Evolutionary conservation across 2,113 vertebrate species (phyloP).

Genomic region (Pangasianodon gigas): DNA sequence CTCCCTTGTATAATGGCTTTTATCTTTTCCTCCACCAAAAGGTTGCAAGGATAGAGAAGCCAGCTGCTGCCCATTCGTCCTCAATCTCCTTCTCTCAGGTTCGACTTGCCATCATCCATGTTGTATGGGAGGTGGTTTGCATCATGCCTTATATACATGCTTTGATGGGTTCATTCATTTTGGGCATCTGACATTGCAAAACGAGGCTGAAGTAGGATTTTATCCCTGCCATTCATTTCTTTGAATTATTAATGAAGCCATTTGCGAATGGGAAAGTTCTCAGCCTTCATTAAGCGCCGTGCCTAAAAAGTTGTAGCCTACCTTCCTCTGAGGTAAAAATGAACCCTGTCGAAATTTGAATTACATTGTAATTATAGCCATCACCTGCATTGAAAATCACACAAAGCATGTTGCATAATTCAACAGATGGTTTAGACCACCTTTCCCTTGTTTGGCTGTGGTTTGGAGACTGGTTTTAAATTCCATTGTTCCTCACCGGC

Average conservation of each 20-base stretch:
- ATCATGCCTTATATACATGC: slow-evolving; percentile 30
- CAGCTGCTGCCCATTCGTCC: slow-evolving; percentile 44
- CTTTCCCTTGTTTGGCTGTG: not conserved
- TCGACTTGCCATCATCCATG: not conserved
- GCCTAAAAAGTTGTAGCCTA: slow-evolving; percentile 42
- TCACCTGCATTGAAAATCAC: slow-evolving; percentile 40
- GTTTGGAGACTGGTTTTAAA: not conserved
- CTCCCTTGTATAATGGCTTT: slow-evolving; percentile 54
- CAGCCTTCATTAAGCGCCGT: slow-evolving; percentile 36
- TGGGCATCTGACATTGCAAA: slow-evolving; percentile 58
- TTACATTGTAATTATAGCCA: slow-evolving; percentile 46
- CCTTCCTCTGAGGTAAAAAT: slow-evolving; percentile 53
- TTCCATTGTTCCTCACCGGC: not conserved
- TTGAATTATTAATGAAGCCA: slow-evolving; percentile 61
- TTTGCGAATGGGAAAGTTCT: slow-evolving; percentile 53
- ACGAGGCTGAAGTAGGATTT: slow-evolving; percentile 56
- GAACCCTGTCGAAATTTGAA: slow-evolving; percentile 51
- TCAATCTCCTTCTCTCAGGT: slow-evolving; percentile 30
- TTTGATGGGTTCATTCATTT: slow-evolving; percentile 60
- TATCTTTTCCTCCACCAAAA: slow-evolving; percentile 58
- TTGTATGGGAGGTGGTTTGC: not conserved
- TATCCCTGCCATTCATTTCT: slow-evolving; percentile 55
- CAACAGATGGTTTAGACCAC: slow-evolving; percentile 33
- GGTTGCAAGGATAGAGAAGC: slow-evolving; percentile 50
- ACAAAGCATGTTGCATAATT: slow-evolving; percentile 55